Evolutionary conservation across 2,113 vertebrate genomes (phyloP), one percentile per base, ranked within the genome.

Genomic region (Colinus virginianus): DNA sequence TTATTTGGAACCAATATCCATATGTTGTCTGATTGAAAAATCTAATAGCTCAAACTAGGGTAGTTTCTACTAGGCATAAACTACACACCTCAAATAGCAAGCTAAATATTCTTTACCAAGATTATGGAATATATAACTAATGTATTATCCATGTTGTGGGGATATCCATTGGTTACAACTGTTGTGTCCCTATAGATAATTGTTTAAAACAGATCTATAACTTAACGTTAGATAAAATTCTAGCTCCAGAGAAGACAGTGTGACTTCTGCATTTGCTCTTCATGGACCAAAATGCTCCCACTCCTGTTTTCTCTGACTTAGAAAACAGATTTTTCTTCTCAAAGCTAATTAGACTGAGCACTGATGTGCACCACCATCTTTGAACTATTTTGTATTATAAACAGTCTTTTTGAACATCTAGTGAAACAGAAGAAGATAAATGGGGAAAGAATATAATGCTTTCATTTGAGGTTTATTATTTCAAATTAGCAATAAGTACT

Each of bases 381-480:
- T 45, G 85, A 91, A 85, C 68, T 88, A 75, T 91, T 96, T 78
- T 85, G 23, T 38, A 36, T 75, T 67, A 38, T 48, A 83, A 70
- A 85, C 6, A 78, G 51, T 17, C 19, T 70, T 77, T 90, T 66
- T 86, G 69, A 81, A 86, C 16, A 40, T 92, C 45, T 64, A 40
- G 14, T 76, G 48, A 32, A 88, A 75, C 7, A 61, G 48, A 72
- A 64, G 69, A 93, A 64, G 26, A 69, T 64, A 90, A 83, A 78
- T 36, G 13, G 32, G 30, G 9, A 78, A 88, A 84, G 32, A 84
- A 74, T 46, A 42, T 87, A 79, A 93, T 34, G 43, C 49, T 87
- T 89, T 85, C 25, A 56, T 85, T 78, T 87, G 75, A 36, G 13
- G 30, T 86, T 87, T 91, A 61, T 87, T 93, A 94, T 88, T 94